phyloP scores from a whole-genome alignment of 2,113 vertebrate species.

The Stomatorhinus ivindoensis region DNA sequence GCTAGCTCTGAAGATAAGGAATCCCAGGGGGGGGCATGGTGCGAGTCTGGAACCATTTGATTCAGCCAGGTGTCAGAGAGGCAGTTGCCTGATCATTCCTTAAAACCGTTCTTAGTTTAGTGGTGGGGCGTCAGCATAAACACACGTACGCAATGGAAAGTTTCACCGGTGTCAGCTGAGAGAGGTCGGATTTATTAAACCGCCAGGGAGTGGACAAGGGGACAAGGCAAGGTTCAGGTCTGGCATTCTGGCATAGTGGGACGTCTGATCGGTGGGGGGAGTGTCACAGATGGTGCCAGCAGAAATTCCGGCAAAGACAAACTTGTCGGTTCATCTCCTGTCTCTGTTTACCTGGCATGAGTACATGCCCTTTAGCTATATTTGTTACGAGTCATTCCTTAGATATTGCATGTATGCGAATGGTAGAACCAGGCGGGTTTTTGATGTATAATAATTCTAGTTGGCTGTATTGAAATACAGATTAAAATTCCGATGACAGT shows the following conservation, averaged over 20 bases:
- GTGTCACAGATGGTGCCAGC: neutral
- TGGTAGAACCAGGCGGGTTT: neutral
- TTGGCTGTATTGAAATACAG: neutral
- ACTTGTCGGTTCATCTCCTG: neutral
- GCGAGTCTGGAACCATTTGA: neutral
- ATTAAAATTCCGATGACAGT: neutral
- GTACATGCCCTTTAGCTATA: neutral
- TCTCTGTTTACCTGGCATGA: neutral
- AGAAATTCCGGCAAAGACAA: neutral
- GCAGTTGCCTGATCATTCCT: neutral
- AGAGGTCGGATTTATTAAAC: neutral
- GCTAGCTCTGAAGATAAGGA: neutral
- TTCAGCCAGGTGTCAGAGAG: neutral
- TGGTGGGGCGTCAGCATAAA: neutral
- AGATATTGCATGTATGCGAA: neutral
- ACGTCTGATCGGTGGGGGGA: neutral
- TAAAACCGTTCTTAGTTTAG: neutral
- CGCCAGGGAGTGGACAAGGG: neutral
- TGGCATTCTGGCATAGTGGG: neutral
- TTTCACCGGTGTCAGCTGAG: neutral
- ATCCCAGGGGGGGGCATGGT: neutral
- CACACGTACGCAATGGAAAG: neutral
- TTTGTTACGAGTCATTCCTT: neutral
- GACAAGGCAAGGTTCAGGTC: neutral
- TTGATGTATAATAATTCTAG: neutral